phyloP scores from a whole-genome alignment of 2,888 invertebrate genomes.

The Rhamphomyia laevipes region DNA sequence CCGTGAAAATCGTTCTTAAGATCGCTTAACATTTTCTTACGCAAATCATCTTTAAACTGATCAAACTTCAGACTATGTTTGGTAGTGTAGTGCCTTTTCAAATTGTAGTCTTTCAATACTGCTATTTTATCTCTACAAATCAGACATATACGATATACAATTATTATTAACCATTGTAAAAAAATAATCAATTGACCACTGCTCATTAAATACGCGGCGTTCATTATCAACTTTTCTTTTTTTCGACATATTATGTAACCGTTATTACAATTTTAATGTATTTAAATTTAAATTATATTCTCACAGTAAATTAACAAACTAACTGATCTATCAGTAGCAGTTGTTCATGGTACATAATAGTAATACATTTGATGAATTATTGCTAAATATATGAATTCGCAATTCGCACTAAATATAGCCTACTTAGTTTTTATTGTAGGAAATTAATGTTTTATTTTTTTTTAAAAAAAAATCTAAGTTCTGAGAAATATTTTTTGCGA shows the following conservation, averaged over 20 bases:
- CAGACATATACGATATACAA: not conserved
- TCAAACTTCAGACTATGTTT: not conserved
- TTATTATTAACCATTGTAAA: not conserved
- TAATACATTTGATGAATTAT: no score
- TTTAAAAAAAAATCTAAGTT: not conserved
- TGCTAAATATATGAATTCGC: no score
- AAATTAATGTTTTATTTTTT: not conserved
- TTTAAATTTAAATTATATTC: no score
- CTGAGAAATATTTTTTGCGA: not conserved
- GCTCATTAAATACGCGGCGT: not conserved
- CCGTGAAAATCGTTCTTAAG: not conserved
- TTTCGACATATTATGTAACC: not conserved
- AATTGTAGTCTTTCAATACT: not conserved
- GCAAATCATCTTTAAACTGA: not conserved
- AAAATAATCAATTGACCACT: not conserved
- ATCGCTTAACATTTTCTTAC: not conserved
- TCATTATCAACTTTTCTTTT: not conserved
- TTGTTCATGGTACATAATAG: no score
- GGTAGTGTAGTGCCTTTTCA: not conserved
- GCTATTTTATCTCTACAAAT: not conserved
- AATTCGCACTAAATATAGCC: no score
- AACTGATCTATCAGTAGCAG: no score
- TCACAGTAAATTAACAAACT: no score
- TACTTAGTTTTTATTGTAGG: no score
- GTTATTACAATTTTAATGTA: no score